Percentiles rank a stretch among this genome's conserved stretches.
Conservation (phyloP, 1,140 invertebrate genomes). For the Pseudomyrmex concolor region DNA sequence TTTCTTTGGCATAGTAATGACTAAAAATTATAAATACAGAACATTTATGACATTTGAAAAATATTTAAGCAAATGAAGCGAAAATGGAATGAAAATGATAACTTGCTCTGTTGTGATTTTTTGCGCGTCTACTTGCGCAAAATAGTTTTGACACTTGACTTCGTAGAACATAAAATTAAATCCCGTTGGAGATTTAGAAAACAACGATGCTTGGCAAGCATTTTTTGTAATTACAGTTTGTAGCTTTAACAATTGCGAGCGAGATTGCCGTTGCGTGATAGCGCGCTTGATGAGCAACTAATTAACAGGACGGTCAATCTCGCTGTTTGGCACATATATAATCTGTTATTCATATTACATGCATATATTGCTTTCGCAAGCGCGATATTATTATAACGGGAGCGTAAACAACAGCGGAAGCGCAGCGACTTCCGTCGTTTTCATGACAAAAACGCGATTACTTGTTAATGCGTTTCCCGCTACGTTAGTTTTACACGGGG, state of each 20-base stretch:
- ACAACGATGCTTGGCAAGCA: background rate
- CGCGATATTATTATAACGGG: background rate
- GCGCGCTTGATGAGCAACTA: slow-evolving; percentile 1
- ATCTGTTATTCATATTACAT: too few relatives aligned
- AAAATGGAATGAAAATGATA: background rate
- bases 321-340: background rate
- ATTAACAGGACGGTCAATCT: background rate
- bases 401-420: background rate
- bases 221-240: slow-evolving; percentile 27
- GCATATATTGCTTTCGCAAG: too few relatives aligned
- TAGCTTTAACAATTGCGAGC: slow-evolving; percentile 34
- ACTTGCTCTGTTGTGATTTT: background rate
- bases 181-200: slow-evolving; percentile 24
- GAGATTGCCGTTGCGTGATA: background rate
- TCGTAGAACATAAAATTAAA: slow-evolving; percentile 32
- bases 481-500: background rate
- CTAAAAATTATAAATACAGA: background rate
- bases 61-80: background rate
- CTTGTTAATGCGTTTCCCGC: background rate
- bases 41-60: too few relatives aligned
- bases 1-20: background rate
- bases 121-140: slow-evolving; percentile 13
- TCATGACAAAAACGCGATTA: slow-evolving; percentile 3
- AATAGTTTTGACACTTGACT: slow-evolving; percentile 58
- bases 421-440: background rate